Evolutionary conservation across 2,888 invertebrate genomes (phyloP).

Genomic region (Adelognathus sp.): DNA sequence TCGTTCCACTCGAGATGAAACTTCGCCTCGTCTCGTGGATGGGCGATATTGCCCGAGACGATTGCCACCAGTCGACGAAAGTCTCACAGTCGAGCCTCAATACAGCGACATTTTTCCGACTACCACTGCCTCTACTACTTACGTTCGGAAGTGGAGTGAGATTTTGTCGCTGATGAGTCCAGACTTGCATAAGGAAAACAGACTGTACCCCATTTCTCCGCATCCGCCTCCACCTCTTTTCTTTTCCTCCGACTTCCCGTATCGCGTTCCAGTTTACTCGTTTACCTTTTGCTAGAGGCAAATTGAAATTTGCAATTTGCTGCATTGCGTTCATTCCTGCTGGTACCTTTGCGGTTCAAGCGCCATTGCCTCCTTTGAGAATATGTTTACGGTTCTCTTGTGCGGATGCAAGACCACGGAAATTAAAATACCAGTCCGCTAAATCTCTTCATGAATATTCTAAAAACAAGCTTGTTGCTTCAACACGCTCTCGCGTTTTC

Average conservation of each 20-base stretch:
- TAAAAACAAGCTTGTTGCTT: no score
- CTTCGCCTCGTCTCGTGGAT: slow-evolving; percentile 7
- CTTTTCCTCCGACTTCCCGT: not conserved
- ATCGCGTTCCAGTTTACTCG: slow-evolving; percentile 7
- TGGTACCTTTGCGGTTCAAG: not conserved
- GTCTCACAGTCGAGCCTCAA: slow-evolving; percentile 2
- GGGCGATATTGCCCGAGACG: slow-evolving; percentile 26
- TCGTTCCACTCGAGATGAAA: slow-evolving; percentile 40
- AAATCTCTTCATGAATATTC: no score
- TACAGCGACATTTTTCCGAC: not conserved
- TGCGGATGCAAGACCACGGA: not conserved
- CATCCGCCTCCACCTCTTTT: not conserved
- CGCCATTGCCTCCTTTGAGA: not conserved
- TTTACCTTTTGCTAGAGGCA: slow-evolving; percentile 5
- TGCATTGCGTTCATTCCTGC: not conserved
- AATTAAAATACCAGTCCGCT: not conserved
- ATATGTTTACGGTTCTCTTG: not conserved
- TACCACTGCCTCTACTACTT: not conserved
- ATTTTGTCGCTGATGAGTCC: slow-evolving; percentile 25
- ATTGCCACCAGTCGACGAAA: slow-evolving; percentile 27
- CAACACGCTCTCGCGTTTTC: no score
- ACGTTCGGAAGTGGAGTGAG: not conserved
- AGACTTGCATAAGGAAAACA: slow-evolving; percentile 28
- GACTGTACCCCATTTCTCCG: slow-evolving; percentile 20
- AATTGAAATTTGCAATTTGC: slow-evolving; percentile 24